Conservation (phyloP, 2,113 vertebrate genomes). For the Ceyx cyanopectus region DNA sequence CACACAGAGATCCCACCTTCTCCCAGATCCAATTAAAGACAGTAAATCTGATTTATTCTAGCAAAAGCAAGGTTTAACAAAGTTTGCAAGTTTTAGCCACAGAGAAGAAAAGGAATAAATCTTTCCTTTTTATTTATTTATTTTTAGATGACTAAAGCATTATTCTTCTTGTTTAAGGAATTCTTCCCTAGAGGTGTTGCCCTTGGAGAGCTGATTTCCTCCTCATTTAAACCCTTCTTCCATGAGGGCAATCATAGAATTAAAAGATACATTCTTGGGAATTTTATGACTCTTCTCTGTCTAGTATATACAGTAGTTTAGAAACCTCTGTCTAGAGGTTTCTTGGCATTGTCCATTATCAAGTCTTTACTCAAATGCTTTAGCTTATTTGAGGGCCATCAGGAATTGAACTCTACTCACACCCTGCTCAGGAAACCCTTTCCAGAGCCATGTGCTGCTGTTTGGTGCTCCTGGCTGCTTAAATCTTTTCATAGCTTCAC, state of each 20-base stretch:
- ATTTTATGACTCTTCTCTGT: not conserved
- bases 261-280: not conserved
- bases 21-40: not conserved
- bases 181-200: not conserved
- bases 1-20: not conserved
- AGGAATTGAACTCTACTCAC: not conserved
- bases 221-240: not conserved
- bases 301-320: not conserved
- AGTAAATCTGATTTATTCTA: not conserved
- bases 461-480: not conserved
- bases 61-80: not conserved
- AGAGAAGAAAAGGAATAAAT: not conserved
- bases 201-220: not conserved
- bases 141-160: not conserved
- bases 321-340: not conserved
- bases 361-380: not conserved
- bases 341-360: not conserved
- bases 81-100: not conserved
- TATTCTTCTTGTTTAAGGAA: not conserved
- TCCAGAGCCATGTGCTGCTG: not conserved
- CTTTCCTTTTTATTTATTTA: not conserved
- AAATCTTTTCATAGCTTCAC: not conserved
- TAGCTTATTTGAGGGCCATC: not conserved
- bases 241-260: not conserved
- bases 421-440: not conserved